These are phyloP conservation scores for Parapristionchus giblindavisi DNA, from an alignment of 2,888 invertebrate species.

Conservation along the genomic window DNA sequence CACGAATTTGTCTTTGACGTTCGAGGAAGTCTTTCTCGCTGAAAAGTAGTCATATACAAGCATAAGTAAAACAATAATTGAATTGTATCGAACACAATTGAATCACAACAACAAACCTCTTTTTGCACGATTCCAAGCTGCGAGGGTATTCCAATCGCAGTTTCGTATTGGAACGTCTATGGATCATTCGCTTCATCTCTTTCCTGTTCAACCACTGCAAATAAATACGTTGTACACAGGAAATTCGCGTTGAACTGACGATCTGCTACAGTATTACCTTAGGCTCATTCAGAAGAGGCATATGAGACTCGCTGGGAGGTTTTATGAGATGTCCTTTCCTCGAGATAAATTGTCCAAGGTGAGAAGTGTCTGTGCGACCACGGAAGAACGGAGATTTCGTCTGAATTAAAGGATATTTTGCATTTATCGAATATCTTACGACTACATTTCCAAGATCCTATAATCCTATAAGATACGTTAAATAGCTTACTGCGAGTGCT, in stretches of 20 bases:
- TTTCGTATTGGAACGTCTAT: no score
- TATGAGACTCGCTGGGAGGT: neutral
- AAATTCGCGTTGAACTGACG: no score
- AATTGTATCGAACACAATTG: no score
- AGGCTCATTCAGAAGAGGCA: neutral
- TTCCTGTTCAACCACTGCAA: no score
- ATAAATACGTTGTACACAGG: no score
- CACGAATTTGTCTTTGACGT: neutral
- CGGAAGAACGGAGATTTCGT: neutral
- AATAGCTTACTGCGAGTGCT: neutral
- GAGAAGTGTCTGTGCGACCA: neutral
- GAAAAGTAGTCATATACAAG: neutral
- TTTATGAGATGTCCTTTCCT: neutral
- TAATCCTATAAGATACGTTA: neutral
- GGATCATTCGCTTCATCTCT: no score
- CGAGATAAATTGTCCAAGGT: neutral
- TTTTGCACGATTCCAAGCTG: no score
- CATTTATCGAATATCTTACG: neutral
- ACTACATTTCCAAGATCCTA: no score
- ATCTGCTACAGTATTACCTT: neutral
- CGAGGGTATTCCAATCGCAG: no score
- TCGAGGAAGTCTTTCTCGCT: neutral
- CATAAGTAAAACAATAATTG: neutral
- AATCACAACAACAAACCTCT: no score
- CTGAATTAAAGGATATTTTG: neutral